Evolutionary conservation across 2,888 invertebrate genomes (phyloP), one percentile per base, ranked within the genome.

Genomic region (Synergus itoensis): DNA sequence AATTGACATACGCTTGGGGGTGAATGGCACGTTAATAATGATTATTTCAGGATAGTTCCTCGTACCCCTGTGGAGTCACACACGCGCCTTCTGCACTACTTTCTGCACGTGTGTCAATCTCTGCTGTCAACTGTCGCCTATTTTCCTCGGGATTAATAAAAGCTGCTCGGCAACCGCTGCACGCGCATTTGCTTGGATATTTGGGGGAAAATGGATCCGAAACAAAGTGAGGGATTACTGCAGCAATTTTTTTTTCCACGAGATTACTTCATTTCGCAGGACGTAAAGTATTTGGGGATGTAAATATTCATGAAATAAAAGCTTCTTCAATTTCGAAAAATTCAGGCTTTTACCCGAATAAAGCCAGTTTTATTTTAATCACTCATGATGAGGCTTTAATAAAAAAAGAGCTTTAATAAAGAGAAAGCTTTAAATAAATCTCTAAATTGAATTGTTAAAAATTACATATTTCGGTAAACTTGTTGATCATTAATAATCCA

Each of bases 21-120:
- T 48, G 28, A 48, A 45, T 28, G 48, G 45, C 0, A 48, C 69
- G 69, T 45, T 48, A 48, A 69, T 69, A 69, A 69, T 69, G 43
- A 67, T 67, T 67, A 67, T 67, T 67, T 21, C 43, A 43, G 43
- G 67, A 43, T 45, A 9, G 18, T 21, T 43, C 18, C 9, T 43
- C 21, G 45, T 7, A 67, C 67, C n/a, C 67, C 67, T 43, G 7
- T 40, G 28, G 45, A 69, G 69, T 69, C 21, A 48, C 48, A 48
- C 45, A 45, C 45, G 69, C 45, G 67, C 67, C 67, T 69, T 21
- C 67, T 69, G 53, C 48, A 48, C 21, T 36, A 60, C n/a, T 45
- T 69, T 53, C 73, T 73, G 73, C 73, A 73, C 73, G 73, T 73
- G 73, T 73, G 73, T 73, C 73, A 73, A 73, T 73, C 73, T 53